These are phyloP conservation scores for Cephus spinipes DNA, from an alignment of 2,888 invertebrate genomes.

Conservation along the genomic window DNA sequence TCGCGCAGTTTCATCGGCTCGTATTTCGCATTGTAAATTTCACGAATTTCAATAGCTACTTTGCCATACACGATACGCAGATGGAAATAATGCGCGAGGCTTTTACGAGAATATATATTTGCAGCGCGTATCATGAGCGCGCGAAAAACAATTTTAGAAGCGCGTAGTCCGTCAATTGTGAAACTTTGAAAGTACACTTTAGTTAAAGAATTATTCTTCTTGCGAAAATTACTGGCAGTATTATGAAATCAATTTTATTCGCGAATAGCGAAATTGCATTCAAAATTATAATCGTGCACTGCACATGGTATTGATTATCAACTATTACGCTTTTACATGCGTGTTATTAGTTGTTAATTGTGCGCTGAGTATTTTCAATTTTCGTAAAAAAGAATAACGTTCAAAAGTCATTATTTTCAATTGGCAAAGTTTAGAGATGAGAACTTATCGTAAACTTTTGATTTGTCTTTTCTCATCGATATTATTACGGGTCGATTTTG, in stretches of 20 bases:
- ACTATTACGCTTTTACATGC: background rate
- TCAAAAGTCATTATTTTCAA: background rate
- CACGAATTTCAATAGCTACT: background rate
- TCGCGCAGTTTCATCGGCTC: constrained; percentile 22
- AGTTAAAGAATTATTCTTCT: background rate
- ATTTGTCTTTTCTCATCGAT: constrained; percentile 24
- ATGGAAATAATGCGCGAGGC: background rate
- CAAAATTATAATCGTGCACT: background rate
- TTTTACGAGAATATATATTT: background rate
- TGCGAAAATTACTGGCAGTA: background rate
- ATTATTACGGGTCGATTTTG: constrained; percentile 20
- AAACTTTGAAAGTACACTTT: background rate
- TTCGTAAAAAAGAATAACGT: background rate
- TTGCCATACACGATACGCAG: background rate
- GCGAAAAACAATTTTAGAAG: background rate
- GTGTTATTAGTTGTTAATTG: background rate
- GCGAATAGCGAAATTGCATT: background rate
- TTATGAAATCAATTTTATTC: background rate
- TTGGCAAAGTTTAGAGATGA: constrained; percentile 9
- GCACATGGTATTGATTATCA: background rate
- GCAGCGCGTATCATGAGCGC: background rate
- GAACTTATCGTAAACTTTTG: constrained; percentile 48
- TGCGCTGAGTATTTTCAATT: background rate
- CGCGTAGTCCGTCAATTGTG: background rate
- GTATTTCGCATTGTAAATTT: background rate